Evolutionary conservation across 2,113 vertebrate genomes (phyloP), one percentile per base, ranked within the genome.

Genomic region (Uropsilus gracilis): DNA sequence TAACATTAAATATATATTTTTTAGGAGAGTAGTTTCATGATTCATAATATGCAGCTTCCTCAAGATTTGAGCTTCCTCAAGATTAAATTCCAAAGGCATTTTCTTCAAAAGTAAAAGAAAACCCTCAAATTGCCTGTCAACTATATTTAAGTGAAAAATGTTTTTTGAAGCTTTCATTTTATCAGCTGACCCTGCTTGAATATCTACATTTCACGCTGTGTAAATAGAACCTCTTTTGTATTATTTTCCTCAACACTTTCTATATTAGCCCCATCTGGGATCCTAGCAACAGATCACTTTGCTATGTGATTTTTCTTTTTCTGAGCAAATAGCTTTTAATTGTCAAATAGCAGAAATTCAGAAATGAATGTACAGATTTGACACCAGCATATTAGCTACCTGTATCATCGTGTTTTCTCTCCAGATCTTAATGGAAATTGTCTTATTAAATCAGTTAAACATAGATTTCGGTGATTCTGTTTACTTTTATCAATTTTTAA

Each of bases 211-310:
- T 97, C 87, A 86, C 93, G 83, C 95, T 94, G 64, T 93, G 57
- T 61, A 97, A 97, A 94, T 94, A 94, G 13, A 97, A 92, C 6
- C 18, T 90, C 50, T 96, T 97, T 96, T 94, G 82, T 94, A 81
- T 2, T 50, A 86, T 95, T 97, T 97, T 96, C 46, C 32, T 95
- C 69, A 96, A 89, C 46, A 59, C 50, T 93, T 63, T 89, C 63
- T 94, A n/a, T 22, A 94, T 97, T 97, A 53, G 6, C 75, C 80
- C 78, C 96, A 94, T 95, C 75, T 96, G 64, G 92, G 89, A 94
- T 97, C 94, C 93, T 98, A 97, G 95, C 95, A 98, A 96, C 89
- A 96, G 37, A 61, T 14, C 55, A 86, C 77, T 97, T 98, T 86
- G 2, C 50, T 95, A 82, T 66, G 22, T 91, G 20, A 22, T 87